Evolutionary conservation across 2,888 invertebrate species (phyloP).

Genomic region (Dione juno): DNA sequence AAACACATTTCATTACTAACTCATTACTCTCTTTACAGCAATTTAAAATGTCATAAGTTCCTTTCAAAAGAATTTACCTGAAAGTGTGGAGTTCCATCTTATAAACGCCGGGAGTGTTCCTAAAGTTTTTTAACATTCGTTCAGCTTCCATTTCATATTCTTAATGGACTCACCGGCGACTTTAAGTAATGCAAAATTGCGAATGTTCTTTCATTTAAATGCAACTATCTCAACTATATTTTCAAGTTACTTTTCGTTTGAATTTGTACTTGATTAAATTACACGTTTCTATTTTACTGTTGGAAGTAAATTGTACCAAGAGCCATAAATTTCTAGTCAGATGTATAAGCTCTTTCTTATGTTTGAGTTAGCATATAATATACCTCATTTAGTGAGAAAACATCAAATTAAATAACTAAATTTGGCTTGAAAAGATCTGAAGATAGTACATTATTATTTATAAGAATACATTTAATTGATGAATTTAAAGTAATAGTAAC

Average conservation of each 20-base stretch:
- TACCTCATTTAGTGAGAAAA: not conserved
- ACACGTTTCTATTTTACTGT: constrained; percentile 18
- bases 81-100: constrained; percentile 61
- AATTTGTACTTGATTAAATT: constrained; percentile 44
- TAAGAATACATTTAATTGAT: not conserved
- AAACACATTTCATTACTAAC: constrained; percentile 21
- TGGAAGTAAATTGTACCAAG: constrained; percentile 12
- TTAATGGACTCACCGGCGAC: constrained; percentile 65
- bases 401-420: not conserved
- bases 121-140: constrained; percentile 65
- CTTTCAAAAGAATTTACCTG: constrained; percentile 51
- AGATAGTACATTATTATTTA: not conserved
- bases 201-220: constrained; percentile 45
- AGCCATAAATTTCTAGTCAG: constrained; percentile 4
- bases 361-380: not conserved
- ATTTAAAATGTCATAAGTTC: constrained; percentile 31
- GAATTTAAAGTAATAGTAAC: too few relatives aligned
- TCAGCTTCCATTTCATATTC: constrained; percentile 66
- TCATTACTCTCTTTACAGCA: constrained; percentile 19
- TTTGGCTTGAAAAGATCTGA: not conserved
- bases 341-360: constrained; percentile 2
- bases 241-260: constrained; percentile 42
- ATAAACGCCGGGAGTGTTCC: constrained; percentile 58
- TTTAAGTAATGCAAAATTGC: constrained; percentile 46
- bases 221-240: constrained; percentile 44